phyloP scores from a whole-genome alignment of 2,888 invertebrate genomes.

The Orthonychiurus folsomi region DNA sequence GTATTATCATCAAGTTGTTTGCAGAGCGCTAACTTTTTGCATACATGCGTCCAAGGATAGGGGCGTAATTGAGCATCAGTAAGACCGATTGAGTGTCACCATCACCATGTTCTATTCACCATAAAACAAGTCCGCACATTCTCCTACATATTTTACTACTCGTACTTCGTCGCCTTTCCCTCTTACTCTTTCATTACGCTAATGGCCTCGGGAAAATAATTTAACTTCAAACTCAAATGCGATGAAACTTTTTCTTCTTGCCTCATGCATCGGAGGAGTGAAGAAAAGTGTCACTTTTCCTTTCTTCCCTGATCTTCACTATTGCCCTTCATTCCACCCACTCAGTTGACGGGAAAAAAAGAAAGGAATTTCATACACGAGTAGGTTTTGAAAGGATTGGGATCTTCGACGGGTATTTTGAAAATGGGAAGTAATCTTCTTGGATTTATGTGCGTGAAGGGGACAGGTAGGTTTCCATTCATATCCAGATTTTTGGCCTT shows the following conservation, averaged over 20 bases:
- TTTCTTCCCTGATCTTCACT: neutral
- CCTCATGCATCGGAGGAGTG: neutral
- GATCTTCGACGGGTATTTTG: too few species aligned
- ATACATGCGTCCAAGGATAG: neutral
- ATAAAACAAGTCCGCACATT: neutral
- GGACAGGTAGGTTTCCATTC: neutral
- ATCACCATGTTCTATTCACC: neutral
- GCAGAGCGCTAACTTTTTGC: neutral
- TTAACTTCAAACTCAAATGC: conserved; percentile 1
- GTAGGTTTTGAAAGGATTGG: too few species aligned
- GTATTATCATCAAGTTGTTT: neutral
- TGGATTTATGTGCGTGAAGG: neutral
- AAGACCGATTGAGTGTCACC: neutral
- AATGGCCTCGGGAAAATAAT: neutral
- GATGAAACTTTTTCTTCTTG: neutral
- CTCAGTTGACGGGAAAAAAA: too few species aligned
- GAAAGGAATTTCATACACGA: too few species aligned
- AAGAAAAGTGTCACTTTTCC: neutral
- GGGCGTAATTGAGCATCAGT: neutral
- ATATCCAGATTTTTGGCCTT: neutral
- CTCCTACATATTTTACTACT: neutral
- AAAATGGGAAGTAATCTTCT: too few species aligned
- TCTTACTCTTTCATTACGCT: neutral
- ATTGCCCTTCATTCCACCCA: too few species aligned
- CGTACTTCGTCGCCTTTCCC: neutral